A percentile compares a stretch with the other conserved stretches of the same genome.
phyloP scores from a whole-genome alignment of 2,113 vertebrate species.

The Diphyllodes magnificus region DNA sequence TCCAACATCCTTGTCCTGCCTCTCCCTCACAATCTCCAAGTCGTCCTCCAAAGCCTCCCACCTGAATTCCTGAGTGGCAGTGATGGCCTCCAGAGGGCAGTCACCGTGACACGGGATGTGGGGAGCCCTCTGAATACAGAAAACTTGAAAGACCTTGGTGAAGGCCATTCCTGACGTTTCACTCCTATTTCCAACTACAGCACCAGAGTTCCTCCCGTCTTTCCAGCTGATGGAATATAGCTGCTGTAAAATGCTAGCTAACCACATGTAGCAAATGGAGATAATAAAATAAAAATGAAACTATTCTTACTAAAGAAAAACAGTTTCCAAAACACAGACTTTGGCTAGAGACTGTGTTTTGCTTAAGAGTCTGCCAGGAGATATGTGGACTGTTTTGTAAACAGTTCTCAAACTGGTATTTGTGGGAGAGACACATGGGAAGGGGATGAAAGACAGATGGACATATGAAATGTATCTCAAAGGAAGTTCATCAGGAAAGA shows the following conservation, averaged over 20 bases:
- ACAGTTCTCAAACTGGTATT: constrained; percentile 19
- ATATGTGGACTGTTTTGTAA: constrained; percentile 44
- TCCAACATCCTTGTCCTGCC: background rate
- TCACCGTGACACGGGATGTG: fast-evolving
- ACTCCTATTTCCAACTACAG: background rate
- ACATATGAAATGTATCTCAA: background rate
- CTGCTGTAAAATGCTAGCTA: constrained; percentile 1
- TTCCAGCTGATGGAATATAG: background rate
- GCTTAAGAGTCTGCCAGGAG: constrained; percentile 22
- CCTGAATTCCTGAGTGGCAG: background rate
- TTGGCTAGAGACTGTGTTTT: constrained; percentile 29
- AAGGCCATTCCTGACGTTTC: background rate
- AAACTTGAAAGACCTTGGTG: background rate
- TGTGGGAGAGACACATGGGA: constrained; percentile 4
- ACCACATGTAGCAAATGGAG: background rate
- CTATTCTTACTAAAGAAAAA: constrained; percentile 1
- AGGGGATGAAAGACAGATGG: constrained; percentile 22
- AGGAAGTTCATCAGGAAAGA: background rate
- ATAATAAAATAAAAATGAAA: constrained; percentile 28
- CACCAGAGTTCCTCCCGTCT: background rate
- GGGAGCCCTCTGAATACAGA: background rate
- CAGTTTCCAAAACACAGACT: constrained; percentile 34
- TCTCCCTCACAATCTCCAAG: background rate
- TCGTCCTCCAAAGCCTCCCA: background rate
- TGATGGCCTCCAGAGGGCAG: fast-evolving